Evolutionary conservation across 2,113 vertebrate species (phyloP).

Genomic region (Gavialis gangeticus): DNA sequence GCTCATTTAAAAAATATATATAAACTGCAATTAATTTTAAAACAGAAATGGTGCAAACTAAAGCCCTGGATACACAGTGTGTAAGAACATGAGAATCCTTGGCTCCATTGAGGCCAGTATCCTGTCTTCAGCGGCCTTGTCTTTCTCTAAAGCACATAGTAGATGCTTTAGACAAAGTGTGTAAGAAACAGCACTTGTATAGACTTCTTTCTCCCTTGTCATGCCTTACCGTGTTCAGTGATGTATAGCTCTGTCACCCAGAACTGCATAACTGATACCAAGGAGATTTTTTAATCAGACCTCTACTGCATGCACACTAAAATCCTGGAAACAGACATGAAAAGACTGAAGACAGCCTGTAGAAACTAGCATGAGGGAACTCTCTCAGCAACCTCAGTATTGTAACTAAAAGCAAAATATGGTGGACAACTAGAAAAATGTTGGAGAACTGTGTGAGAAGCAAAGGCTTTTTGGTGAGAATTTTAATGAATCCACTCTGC

Average conservation of each 20-base stretch:
- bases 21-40: background rate
- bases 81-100: too few species aligned
- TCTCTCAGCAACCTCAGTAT: background rate
- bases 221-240: background rate
- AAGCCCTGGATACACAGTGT: too few species aligned
- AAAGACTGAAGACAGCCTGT: background rate
- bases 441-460: background rate
- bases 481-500: too few species aligned
- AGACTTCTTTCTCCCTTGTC: background rate
- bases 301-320: background rate
- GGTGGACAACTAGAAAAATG: background rate
- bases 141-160: too few species aligned
- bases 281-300: background rate
- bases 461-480: background rate
- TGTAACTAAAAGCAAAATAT: background rate
- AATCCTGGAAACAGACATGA: background rate
- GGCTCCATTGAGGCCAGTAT: too few species aligned
- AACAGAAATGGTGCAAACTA: background rate
- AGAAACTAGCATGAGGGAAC: background rate
- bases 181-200: too few species aligned
- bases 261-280: too few species aligned
- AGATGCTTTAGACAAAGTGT: too few species aligned
- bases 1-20: background rate
- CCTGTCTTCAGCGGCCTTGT: too few species aligned
- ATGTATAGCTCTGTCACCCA: background rate